These are phyloP conservation scores for Neoseiulus cucumeris DNA, from an alignment of 1,140 invertebrate species.

Conservation along the genomic window DNA sequence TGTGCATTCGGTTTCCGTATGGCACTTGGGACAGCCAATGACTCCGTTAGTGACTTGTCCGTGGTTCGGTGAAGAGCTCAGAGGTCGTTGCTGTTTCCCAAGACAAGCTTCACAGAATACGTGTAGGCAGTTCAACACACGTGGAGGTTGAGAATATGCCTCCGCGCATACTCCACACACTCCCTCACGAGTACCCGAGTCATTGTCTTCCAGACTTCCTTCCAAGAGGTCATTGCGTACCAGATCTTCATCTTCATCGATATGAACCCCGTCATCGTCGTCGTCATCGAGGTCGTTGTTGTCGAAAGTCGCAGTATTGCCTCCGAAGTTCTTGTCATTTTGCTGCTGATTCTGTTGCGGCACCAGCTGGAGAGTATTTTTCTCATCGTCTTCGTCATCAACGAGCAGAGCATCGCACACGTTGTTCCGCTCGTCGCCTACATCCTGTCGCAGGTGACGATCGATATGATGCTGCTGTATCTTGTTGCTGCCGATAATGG, in stretches of 20 bases:
- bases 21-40: constrained; percentile 48
- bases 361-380: too few species aligned
- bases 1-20: constrained; percentile 46
- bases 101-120: constrained; percentile 76
- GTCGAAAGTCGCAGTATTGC: neutral
- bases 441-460: too few species aligned
- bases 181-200: neutral
- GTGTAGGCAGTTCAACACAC: constrained; percentile 72
- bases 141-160: constrained; percentile 35
- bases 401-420: too few species aligned
- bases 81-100: constrained; percentile 25
- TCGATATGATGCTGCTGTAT: too few species aligned
- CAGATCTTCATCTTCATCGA: too few species aligned
- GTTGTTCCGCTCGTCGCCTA: too few species aligned
- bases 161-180: neutral
- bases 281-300: neutral
- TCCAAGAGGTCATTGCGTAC: neutral
- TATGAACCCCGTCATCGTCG: neutral
- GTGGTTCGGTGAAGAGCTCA: constrained; percentile 28
- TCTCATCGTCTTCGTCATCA: too few species aligned
- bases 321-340: too few species aligned
- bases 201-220: neutral
- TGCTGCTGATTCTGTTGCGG: too few species aligned
- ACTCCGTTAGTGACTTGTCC: constrained; percentile 35
- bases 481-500: too few species aligned